phyloP scores from a whole-genome alignment of 2,888 invertebrate species.

The Drosophila subquinaria region DNA sequence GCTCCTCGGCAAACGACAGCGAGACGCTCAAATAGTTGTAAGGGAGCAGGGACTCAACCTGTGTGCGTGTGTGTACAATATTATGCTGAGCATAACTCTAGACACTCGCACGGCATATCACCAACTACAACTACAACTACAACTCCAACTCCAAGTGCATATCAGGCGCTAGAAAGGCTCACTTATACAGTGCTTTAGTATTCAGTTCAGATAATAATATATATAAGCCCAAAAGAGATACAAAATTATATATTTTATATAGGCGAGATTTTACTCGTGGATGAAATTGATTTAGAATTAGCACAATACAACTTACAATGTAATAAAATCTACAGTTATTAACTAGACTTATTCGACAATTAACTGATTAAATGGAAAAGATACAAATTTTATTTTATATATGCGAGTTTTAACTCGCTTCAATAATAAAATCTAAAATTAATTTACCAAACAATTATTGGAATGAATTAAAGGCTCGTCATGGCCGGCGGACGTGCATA shows the following conservation, averaged over 20 bases:
- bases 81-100: slow-evolving; percentile 78
- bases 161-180: slow-evolving; percentile 48
- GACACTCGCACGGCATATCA: slow-evolving; percentile 28
- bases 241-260: slow-evolving; percentile 34
- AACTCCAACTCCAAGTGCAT: slow-evolving; percentile 58
- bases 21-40: slow-evolving; percentile 38
- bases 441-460: neutral
- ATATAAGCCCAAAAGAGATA: slow-evolving; percentile 34
- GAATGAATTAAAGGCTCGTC: slow-evolving; percentile 87
- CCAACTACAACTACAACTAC: slow-evolving; percentile 14
- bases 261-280: slow-evolving; percentile 22
- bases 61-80: slow-evolving; percentile 44
- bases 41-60: neutral
- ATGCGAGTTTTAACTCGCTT: neutral
- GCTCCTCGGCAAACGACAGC: slow-evolving; percentile 63
- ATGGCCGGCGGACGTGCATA: slow-evolving; percentile 97
- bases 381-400: neutral
- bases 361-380: neutral
- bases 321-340: slow-evolving; percentile 24
- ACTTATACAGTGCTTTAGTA: slow-evolving; percentile 66
- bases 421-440: neutral
- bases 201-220: slow-evolving; percentile 33
- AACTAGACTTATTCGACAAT: neutral
- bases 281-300: slow-evolving; percentile 36
- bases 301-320: slow-evolving; percentile 48